phyloP scores from a whole-genome alignment of 1,140 invertebrate genomes.

The Aphidius ervi region DNA sequence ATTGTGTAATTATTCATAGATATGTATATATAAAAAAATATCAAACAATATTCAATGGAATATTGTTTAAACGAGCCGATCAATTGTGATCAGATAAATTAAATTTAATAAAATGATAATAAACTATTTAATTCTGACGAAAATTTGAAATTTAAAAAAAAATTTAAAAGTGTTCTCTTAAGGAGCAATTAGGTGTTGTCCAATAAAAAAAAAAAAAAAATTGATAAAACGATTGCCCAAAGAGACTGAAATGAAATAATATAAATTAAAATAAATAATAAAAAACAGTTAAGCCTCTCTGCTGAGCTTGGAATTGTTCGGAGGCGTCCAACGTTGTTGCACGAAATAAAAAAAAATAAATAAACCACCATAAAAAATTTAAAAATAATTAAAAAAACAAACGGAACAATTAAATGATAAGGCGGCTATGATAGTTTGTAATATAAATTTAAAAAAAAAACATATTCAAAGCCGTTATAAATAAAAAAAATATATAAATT shows the following conservation, averaged over 20 bases:
- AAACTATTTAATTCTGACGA: no score
- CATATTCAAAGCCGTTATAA: background rate
- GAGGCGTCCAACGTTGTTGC: no score
- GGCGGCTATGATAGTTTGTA: slow-evolving; percentile 18
- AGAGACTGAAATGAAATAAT: slow-evolving; percentile 14
- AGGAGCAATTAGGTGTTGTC: background rate
- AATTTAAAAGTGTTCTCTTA: slow-evolving; percentile 7
- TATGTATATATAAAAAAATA: no score
- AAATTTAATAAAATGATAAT: no score
- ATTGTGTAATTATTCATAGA: no score
- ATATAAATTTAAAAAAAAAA: slow-evolving; percentile 8
- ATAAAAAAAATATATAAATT: slow-evolving; percentile 8
- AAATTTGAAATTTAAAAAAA: background rate
- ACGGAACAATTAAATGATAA: slow-evolving; percentile 19
- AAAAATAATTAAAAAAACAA: background rate
- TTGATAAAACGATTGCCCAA: slow-evolving; percentile 2
- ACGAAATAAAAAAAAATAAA: slow-evolving; percentile 8
- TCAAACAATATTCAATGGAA: no score
- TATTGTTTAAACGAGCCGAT: no score
- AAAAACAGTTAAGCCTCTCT: background rate
- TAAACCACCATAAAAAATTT: background rate
- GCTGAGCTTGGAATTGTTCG: no score
- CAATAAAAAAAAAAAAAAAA: background rate
- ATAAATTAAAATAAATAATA: slow-evolving; percentile 3
- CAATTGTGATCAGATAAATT: no score